Base-by-base conservation (phyloP, 2,113 vertebrate species). In the Falcunculus frontatus region DNA sequence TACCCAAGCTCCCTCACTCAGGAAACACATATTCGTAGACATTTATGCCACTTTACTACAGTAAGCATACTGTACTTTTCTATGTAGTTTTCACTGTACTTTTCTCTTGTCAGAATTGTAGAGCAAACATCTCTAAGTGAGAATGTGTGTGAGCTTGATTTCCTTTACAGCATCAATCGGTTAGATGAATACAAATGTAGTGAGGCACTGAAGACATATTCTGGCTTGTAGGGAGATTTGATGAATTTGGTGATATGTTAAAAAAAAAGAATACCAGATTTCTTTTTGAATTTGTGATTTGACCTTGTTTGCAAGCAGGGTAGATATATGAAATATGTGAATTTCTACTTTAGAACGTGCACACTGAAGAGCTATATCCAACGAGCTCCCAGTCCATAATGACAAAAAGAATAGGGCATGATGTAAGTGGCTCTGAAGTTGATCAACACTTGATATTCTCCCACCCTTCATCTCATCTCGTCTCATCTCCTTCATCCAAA, bases 51-150 rank as follows among this genome's bases (percentile, higher is more conserved):
- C 49, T 93, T 96, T 53, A 39, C 64, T 83, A 46, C 78, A 91
- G 64, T 88, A 84, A 84, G 79, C 67, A 70, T 76, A 73, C 64
- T 89, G 49, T 86, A 87, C 67, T 94, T 96, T 91, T 91, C 68
- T 72, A 6, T 87, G 52, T 85, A 60, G 53, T 88, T 88, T 95
- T 95, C 74, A 82, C 77, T 82, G 81, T 64, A 73, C 21, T 89
- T 89, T 78, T 83, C 42, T 93, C 84, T 90, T 96, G 91, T 93
- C 90, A 95, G 91, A 90, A 83, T 70, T 93, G 88, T 82, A 76
- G 64, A 87, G 83, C 64, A 94, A 96, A 90, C 65, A 89, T 63
- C 2, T 13, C 73, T 84, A 89, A 90, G 93, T 88, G 93, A 92
- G 56, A 93, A 62, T 2, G 7, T 87, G 52, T 92, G 79, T 64